These are phyloP conservation scores for Pseudomyrmex concolor DNA, from an alignment of 1,140 invertebrate genomes.

Conservation along the genomic window DNA sequence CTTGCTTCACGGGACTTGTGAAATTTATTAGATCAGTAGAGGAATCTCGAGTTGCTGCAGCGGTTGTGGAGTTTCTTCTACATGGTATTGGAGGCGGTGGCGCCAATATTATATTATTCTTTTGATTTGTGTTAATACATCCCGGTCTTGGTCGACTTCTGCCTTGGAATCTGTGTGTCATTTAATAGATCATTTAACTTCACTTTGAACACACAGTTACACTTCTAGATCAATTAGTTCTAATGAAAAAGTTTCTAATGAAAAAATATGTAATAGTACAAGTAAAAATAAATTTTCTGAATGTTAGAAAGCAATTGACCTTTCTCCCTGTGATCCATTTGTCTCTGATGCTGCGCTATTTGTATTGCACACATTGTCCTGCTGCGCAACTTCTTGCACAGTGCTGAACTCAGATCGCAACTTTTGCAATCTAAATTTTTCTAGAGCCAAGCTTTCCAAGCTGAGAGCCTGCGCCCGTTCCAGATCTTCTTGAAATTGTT, in stretches of 20 bases:
- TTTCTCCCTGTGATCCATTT: constrained; percentile 75
- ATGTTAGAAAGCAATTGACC: constrained; percentile 64
- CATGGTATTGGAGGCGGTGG: constrained; percentile 85
- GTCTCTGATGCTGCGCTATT: constrained; percentile 72
- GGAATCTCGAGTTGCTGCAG: constrained; percentile 83
- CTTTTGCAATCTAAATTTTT: constrained; percentile 91
- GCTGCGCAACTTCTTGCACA: constrained; percentile 68
- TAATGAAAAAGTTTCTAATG: no score
- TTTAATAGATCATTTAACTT: not conserved
- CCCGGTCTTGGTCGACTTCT: constrained; percentile 86
- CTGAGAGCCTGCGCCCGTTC: constrained; percentile 94
- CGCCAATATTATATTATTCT: constrained; percentile 84
- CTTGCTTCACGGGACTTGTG: constrained; percentile 86
- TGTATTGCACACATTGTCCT: constrained; percentile 71
- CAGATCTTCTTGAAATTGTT: constrained; percentile 93
- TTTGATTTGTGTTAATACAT: constrained; percentile 82
- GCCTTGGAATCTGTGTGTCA: constrained; percentile 76
- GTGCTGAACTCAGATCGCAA: constrained; percentile 79
- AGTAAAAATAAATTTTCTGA: not conserved
- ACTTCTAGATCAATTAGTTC: no score
- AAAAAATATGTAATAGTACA: not conserved
- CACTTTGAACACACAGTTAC: not conserved
- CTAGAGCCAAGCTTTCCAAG: constrained; percentile 92
- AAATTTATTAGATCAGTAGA: constrained; percentile 90
- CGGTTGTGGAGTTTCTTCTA: constrained; percentile 85